phyloP scores from a whole-genome alignment of 2,888 invertebrate genomes.

The Sphaeridia pumilis region DNA sequence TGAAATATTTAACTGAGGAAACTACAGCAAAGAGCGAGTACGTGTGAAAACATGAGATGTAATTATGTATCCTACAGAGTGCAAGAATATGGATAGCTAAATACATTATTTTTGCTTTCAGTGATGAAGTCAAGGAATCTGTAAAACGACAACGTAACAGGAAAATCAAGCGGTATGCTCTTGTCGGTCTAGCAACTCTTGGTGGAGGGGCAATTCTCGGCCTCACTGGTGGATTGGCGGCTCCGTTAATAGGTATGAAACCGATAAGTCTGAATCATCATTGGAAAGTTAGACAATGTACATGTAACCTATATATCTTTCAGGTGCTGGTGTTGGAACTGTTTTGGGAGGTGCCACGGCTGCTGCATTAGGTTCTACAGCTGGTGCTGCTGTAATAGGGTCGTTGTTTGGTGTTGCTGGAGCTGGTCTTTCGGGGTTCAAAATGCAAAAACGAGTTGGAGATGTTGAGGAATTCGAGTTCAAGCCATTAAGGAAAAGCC shows the following conservation, averaged over 20 bases:
- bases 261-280: too few relatives aligned
- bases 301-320: too few relatives aligned
- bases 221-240: constrained; percentile 55
- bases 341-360: constrained; percentile 42
- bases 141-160: constrained; percentile 43
- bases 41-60: too few relatives aligned
- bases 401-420: constrained; percentile 56
- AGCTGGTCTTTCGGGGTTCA: constrained; percentile 53
- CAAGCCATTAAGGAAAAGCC: constrained; percentile 44
- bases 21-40: constrained; percentile 30
- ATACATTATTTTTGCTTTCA: too few relatives aligned
- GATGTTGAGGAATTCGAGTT: constrained; percentile 56
- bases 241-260: constrained; percentile 46
- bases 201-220: constrained; percentile 54
- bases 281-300: too few relatives aligned
- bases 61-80: too few relatives aligned
- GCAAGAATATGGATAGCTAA: too few relatives aligned
- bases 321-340: constrained; percentile 44
- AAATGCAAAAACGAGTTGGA: constrained; percentile 57
- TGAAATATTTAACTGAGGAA: constrained; percentile 44
- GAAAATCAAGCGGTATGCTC: constrained; percentile 50
- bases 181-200: constrained; percentile 53
- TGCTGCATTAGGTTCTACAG: constrained; percentile 45
- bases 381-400: constrained; percentile 47
- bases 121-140: constrained; percentile 45